phyloP scores from a whole-genome alignment of 2,797 vertebrate genomes.

The Neosilurus mollespiculum region DNA sequence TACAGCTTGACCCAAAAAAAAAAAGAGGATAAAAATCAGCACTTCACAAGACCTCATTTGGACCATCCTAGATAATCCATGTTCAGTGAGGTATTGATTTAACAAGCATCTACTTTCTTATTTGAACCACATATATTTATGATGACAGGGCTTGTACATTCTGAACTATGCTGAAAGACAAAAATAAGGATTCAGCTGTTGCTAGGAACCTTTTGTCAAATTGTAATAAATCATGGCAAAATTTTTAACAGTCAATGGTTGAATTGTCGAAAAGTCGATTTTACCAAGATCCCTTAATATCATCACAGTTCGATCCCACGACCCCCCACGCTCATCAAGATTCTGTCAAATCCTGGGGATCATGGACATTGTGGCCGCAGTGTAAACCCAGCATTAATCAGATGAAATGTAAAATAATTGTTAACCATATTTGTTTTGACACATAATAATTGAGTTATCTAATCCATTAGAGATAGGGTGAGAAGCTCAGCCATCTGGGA shows the following conservation, averaged over 20 bases:
- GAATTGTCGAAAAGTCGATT: too few relatives aligned
- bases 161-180: background rate
- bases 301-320: too few relatives aligned
- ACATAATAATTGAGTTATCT: background rate
- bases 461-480: too few relatives aligned
- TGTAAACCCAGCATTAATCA: background rate
- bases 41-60: constrained; percentile 11
- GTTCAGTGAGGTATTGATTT: constrained; percentile 32
- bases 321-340: too few relatives aligned
- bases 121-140: constrained; percentile 8
- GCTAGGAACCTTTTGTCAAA: background rate
- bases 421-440: background rate
- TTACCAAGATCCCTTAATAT: too few relatives aligned
- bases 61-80: constrained; percentile 12
- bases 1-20: constrained; percentile 25
- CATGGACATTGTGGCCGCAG: too few relatives aligned
- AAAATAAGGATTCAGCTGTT: background rate
- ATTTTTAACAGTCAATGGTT: too few relatives aligned
- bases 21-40: constrained; percentile 25
- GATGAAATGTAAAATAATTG: background rate
- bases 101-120: constrained; percentile 24
- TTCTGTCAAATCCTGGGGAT: too few relatives aligned
- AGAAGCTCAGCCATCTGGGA: too few relatives aligned
- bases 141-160: background rate
- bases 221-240: too few relatives aligned